Evolutionary conservation across 2,888 invertebrate genomes (phyloP).

Genomic region (Artemia sp.): DNA sequence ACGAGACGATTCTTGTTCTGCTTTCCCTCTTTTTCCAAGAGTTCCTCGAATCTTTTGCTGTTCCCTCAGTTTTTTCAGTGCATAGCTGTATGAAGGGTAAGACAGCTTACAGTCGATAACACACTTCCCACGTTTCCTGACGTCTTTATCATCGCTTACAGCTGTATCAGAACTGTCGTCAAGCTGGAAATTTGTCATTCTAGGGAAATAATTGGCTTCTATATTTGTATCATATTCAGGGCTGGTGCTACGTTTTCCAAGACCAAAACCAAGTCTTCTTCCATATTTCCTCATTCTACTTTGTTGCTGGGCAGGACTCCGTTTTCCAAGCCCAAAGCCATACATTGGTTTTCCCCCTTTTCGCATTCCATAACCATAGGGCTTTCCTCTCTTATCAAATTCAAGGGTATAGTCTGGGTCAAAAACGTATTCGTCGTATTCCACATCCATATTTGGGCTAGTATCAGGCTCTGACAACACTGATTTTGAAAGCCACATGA

Average conservation of each 20-base stretch:
- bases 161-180: background rate
- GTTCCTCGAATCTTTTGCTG: conserved; percentile 12
- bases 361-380: background rate
- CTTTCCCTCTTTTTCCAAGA: conserved; percentile 1
- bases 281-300: background rate
- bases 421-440: background rate
- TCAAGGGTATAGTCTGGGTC: background rate
- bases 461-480: background rate
- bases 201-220: background rate
- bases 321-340: conserved; percentile 4
- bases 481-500: background rate
- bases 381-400: background rate
- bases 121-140: background rate
- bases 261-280: background rate
- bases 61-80: conserved; percentile 5
- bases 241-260: background rate
- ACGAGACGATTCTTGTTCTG: background rate
- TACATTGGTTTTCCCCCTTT: background rate
- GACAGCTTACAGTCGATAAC: conserved; percentile 5
- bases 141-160: background rate
- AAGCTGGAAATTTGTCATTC: background rate
- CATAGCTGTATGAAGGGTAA: conserved; percentile 2
- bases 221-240: background rate
- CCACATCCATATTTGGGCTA: background rate
- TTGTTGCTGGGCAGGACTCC: background rate